phyloP scores from a whole-genome alignment of 2,888 invertebrate genomes.

The Busseola fusca region DNA sequence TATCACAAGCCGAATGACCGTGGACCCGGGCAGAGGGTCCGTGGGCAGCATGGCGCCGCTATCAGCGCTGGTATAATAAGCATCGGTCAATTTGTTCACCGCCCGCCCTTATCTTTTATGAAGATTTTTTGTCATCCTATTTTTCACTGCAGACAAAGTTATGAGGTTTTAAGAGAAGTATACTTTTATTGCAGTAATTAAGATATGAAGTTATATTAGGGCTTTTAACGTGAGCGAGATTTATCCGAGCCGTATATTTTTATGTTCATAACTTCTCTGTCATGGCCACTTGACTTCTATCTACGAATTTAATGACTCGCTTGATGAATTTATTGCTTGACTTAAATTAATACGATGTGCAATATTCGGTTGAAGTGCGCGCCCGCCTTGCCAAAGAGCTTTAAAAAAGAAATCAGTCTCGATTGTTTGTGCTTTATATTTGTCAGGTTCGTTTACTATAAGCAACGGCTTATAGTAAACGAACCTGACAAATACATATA shows the following conservation, averaged over 20 bases:
- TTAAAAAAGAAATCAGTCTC: conserved; percentile 38
- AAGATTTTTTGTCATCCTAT: conserved; percentile 80
- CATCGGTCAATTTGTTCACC: conserved; percentile 82
- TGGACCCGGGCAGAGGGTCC: conserved; percentile 63
- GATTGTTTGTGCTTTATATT: conserved; percentile 29
- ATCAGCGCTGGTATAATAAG: conserved; percentile 75
- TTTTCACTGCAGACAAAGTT: conserved; percentile 81
- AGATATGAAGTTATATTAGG: conserved; percentile 83
- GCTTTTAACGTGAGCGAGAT: conserved; percentile 80
- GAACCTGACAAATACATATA: conserved; percentile 53
- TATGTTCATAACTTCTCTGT: conserved; percentile 68
- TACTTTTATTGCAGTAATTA: conserved; percentile 86
- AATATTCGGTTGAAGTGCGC: conserved; percentile 21
- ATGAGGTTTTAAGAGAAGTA: conserved; percentile 82
- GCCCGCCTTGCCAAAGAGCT: conserved; percentile 4
- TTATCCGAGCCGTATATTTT: conserved; percentile 69
- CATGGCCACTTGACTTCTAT: conserved; percentile 50
- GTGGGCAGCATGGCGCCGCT: conserved; percentile 70
- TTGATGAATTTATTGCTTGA: conserved; percentile 46
- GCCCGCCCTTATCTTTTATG: conserved; percentile 76
- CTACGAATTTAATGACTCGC: conserved; percentile 49
- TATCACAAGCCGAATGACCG: conserved; percentile 67
- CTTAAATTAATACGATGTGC: conserved; percentile 33
- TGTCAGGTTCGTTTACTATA: conserved; percentile 42
- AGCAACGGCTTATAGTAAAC: conserved; percentile 40